A percentile compares a stretch with the other conserved stretches of the same genome.
Evolutionary conservation across 2,888 invertebrate species (phyloP).

Genomic region (Cepaea hortensis): DNA sequence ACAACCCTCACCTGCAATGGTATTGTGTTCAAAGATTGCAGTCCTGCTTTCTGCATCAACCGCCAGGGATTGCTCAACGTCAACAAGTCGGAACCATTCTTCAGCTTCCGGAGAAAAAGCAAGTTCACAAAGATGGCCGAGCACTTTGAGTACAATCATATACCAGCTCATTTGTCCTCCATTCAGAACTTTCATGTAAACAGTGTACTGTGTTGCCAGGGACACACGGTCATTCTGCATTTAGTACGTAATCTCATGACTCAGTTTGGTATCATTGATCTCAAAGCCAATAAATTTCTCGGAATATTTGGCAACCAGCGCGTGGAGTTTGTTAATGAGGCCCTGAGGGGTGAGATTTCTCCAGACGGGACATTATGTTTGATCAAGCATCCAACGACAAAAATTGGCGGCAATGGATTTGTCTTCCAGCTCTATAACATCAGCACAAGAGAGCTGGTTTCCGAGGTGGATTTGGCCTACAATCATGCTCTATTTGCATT

Average conservation of each 20-base stretch:
- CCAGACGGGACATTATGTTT: slow-evolving; percentile 73
- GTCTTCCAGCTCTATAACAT: slow-evolving; percentile 72
- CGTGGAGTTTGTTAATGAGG: slow-evolving; percentile 73
- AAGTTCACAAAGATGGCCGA: slow-evolving; percentile 76
- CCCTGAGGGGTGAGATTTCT: slow-evolving; percentile 72
- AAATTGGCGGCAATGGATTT: slow-evolving; percentile 60
- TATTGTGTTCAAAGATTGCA: slow-evolving; percentile 74
- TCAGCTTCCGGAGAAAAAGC: slow-evolving; percentile 73
- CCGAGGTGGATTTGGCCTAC: slow-evolving; percentile 67
- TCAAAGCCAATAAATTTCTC: slow-evolving; percentile 73
- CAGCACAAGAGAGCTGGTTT: slow-evolving; percentile 64
- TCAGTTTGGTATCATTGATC: slow-evolving; percentile 73
- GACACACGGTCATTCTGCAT: slow-evolving; percentile 73
- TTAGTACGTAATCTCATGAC: slow-evolving; percentile 73
- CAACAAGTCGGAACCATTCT: slow-evolving; percentile 72
- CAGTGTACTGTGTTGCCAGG: slow-evolving; percentile 73
- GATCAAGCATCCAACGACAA: slow-evolving; percentile 69
- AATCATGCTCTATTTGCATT: slow-evolving; percentile 72
- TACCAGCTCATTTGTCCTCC: slow-evolving; percentile 76
- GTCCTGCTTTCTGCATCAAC: slow-evolving; percentile 74
- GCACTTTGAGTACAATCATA: slow-evolving; percentile 77
- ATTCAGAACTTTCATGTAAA: slow-evolving; percentile 76
- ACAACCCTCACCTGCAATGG: slow-evolving; percentile 73
- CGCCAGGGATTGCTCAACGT: slow-evolving; percentile 75
- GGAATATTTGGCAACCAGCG: slow-evolving; percentile 75